Conservation (phyloP, 1,140 invertebrate species). For the Saccostrea echinata region DNA sequence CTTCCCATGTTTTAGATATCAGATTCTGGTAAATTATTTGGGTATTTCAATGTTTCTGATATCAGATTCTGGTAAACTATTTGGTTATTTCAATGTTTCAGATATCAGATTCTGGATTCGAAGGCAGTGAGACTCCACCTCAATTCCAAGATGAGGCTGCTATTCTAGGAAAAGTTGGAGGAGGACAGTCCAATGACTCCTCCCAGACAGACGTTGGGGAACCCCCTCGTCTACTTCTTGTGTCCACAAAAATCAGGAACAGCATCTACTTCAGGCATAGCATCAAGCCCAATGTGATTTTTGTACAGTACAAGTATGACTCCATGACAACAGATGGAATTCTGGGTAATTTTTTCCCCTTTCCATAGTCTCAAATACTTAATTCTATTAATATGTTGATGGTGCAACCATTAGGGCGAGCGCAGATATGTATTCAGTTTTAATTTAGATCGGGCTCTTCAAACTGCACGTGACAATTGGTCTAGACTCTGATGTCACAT, state of each 20-base stretch:
- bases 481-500: no score
- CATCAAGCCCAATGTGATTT: slow-evolving; percentile 53
- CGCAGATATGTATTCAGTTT: no score
- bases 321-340: slow-evolving; percentile 45
- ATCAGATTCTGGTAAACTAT: no score
- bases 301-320: slow-evolving; percentile 55
- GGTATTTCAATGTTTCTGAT: no score
- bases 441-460: no score
- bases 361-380: neutral
- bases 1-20: no score
- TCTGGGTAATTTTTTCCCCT: slow-evolving; percentile 31
- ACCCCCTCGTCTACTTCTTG: slow-evolving; percentile 42
- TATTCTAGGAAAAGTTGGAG: slow-evolving; percentile 43
- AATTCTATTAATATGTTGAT: no score
- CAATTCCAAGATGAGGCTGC: slow-evolving; percentile 48
- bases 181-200: slow-evolving; percentile 25
- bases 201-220: slow-evolving; percentile 15
- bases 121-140: slow-evolving; percentile 10
- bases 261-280: slow-evolving; percentile 49
- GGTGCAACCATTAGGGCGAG: no score
- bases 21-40: no score
- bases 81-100: neutral
- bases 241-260: slow-evolving; percentile 57
- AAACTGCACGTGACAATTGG: no score
- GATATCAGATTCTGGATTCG: neutral